Base-by-base conservation (phyloP, 2,888 invertebrate species). In the Ichneumon xanthorius region DNA sequence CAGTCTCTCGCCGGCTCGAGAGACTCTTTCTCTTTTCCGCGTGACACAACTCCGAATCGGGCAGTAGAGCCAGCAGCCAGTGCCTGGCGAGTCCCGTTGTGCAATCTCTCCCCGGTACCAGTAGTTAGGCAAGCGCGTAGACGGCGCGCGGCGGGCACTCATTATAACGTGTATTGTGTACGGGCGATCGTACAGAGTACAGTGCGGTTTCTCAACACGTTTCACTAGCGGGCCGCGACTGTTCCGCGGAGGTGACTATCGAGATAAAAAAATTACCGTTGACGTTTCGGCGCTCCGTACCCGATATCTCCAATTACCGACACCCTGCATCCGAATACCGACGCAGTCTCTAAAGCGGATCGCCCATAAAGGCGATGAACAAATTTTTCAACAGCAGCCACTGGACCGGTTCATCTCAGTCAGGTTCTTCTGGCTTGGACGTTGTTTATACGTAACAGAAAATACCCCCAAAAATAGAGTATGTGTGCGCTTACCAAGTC, bases 121-220 rank as follows among this genome's bases (percentile, higher is more conserved):
- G 68, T 55, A 53, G 78, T 79, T 82, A 40, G 75, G 85, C 81
- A 84, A 84, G 80, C 84, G 77, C 48, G 61, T 61, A 68, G 67
- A 65, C 63, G 30, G 40, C 48, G 53, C 37, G 40, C 75, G 22
- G 70, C 50, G 78, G 65, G 70, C 85, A 80, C 80, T 87, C 80
- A 85, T 87, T 87, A 87, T 72, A 83, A 80, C 55, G 80, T 84
- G 67, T 76, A 87, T 87, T 85, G 82, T 85, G 78, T 73, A 80
- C 73, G 33, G 71, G 30, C 45, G 55, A 79, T 79, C 79, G 75
- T 70, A 76, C 53, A 70, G 16, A 72, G 58, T 71, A 58, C 40
- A 16, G 40, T 55, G 67, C 45, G 61, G 58, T 80, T 84, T 84
- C 84, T 26, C 77, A 80, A 80, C 67, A 22, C 53, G n/a, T 82